Evolutionary conservation across 2,113 vertebrate species (phyloP).

Genomic region (Pionites leucogaster): DNA sequence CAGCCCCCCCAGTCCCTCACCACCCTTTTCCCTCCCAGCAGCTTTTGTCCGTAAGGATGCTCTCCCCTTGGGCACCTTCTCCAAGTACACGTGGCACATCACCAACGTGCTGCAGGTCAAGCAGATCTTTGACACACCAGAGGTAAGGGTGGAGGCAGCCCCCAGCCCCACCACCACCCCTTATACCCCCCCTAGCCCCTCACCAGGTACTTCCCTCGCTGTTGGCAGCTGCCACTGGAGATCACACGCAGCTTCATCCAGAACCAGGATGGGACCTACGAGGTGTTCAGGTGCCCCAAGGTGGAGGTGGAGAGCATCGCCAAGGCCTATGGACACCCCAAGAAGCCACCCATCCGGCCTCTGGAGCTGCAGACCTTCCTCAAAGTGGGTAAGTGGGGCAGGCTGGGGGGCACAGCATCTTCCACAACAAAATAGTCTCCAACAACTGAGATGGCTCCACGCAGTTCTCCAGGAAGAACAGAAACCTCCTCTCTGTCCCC

Average conservation of each 20-base stretch:
- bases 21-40: slow-evolving; percentile 37
- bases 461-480: neutral
- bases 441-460: neutral
- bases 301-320: slow-evolving; percentile 79
- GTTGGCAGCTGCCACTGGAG: slow-evolving; percentile 86
- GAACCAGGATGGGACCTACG: slow-evolving; percentile 87
- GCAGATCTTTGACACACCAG: slow-evolving; percentile 89
- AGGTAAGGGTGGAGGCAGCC: slow-evolving; percentile 74
- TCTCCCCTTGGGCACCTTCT: slow-evolving; percentile 85
- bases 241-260: slow-evolving; percentile 89
- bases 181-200: neutral
- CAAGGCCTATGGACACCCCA: slow-evolving; percentile 72
- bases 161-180: rapidly evolving
- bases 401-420: neutral
- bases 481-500: neutral
- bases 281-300: slow-evolving; percentile 81
- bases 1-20: neutral
- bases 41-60: slow-evolving; percentile 86
- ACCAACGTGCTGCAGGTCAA: slow-evolving; percentile 88
- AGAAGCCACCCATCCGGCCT: slow-evolving; percentile 84
- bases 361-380: slow-evolving; percentile 91
- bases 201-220: neutral
- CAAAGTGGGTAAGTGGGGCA: slow-evolving; percentile 78
- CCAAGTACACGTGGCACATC: slow-evolving; percentile 93
- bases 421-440: neutral